Evolutionary conservation across 1,140 invertebrate genomes (phyloP), one percentile per base, ranked within the genome.

Genomic region (Trissolcus basalis): DNA sequence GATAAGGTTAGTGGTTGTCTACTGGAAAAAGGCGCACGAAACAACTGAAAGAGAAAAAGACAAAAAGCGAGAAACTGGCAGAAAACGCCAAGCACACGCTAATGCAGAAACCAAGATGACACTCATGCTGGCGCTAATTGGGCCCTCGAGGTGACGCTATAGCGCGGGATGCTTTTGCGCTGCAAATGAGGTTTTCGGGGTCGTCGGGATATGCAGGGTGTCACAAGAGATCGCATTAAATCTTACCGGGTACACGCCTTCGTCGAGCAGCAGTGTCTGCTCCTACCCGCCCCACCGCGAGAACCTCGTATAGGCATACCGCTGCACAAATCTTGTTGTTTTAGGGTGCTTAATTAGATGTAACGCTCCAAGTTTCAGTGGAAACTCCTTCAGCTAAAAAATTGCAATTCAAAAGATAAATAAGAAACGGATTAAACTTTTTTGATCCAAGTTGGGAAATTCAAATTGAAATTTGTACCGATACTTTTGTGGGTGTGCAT

Each of bases 41-140:
- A 61, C 33, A 6, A 56, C 19, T 47, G 64, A 69, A 68, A 80
- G 33, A 48, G 54, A 70, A 59, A 74, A 60, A 71, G 77, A 81
- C 72, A 51, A 69, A 64, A 64, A 74, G 51, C 56, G 67, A 58
- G 55, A 48, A 68, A 69, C 76, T 77, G 78, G 83, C 81, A 83
- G 82, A 86, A 86, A 86, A 84, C 83, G 80, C 79, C 83, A 87
- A 83, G 85, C 79, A 83, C 78, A 84, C 79, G 81, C 80, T 81
- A 86, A 85, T 85, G 83, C 80, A 85, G 83, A 87, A 86, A 86
- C 82, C 83, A 82, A 84, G 85, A 87, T 86, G 85, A 87, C 86
- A 87, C 86, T 87, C 83, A 81, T 85, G 84, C 78, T 82, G 83
- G 85, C 83, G 84, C 86, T 87, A 87, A 87, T 87, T 87, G 86